A percentile compares a stretch with the other conserved stretches of the same genome.
Evolutionary conservation across 2,888 invertebrate genomes (phyloP).

Genomic region (Dione juno): DNA sequence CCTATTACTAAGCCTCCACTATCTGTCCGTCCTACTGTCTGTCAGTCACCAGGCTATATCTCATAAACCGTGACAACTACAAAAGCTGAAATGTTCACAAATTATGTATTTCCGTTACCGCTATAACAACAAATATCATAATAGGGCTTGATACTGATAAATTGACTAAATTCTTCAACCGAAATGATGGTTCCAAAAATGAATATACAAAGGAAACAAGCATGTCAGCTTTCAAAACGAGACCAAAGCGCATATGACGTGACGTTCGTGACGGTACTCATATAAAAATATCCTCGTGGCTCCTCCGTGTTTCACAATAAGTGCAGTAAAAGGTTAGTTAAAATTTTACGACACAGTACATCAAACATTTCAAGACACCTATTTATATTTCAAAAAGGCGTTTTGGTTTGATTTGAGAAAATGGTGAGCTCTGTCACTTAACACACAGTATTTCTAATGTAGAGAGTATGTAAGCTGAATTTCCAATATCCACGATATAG

Average conservation of each 20-base stretch:
- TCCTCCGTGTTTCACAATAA: conserved; percentile 10
- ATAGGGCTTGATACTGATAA: not conserved
- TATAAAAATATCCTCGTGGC: conserved; percentile 15
- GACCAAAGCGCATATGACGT: not conserved
- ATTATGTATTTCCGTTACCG: too few species aligned
- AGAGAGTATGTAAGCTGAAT: too few species aligned
- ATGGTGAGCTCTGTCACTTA: not conserved
- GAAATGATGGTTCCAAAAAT: not conserved
- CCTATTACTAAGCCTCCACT: too few species aligned
- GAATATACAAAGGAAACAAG: not conserved
- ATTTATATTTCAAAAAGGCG: not conserved
- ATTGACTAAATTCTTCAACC: not conserved
- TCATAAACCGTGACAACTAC: too few species aligned
- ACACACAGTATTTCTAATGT: not conserved
- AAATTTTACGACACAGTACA: not conserved
- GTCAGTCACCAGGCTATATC: too few species aligned
- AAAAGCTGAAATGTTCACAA: too few species aligned
- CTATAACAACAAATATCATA: too few species aligned
- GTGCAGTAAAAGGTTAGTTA: not conserved
- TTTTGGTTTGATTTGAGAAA: not conserved
- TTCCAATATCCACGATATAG: too few species aligned
- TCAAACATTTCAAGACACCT: not conserved
- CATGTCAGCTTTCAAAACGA: not conserved
- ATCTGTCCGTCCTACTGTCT: too few species aligned
- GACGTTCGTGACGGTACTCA: not conserved